Base-by-base conservation (phyloP, 2,888 invertebrate genomes). In the Sclerodermus sp. region DNA sequence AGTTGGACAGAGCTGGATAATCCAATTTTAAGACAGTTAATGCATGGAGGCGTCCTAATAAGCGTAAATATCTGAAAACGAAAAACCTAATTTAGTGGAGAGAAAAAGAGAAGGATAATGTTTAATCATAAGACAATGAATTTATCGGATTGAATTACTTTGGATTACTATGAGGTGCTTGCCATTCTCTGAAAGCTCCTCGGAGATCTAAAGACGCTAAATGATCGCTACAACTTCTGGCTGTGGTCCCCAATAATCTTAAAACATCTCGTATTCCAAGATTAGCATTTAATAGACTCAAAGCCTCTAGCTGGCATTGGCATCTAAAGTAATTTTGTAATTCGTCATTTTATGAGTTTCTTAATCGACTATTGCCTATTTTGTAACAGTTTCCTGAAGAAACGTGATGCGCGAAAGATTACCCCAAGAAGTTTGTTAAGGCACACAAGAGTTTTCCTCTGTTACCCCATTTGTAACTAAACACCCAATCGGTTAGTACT, bases 401-500 rank as follows among this genome's bases (percentile, higher is more conserved):
- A 8, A 8, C 3, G 23, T 23, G 3, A 34, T 8, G 10, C 34
- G 12, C 4, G 13, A 34, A n/a, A 13, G 51, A 51, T 61, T 53
- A 76, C 76, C 74, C 70, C 12, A 77, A 51, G 41, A 77, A 71
- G 51, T 70, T 70, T 23, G 70, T 72, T 12, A 78, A 64, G n/a
- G 73, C 68, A 30, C 64, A 63, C 14, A 78, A 58, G 5, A 78
- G 60, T 51, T 73, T 72, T 41, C 66, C 68, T 6, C 74, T 71
- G 55, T 71, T 72, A 29, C 70, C 71, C 76, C 75, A 80, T 48
- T 77, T 78, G 52, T 77, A 77, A 48, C 79, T 74, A 51, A 79
- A 79, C 42, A 78, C 74, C 82, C 82, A 82, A 51, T 82, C 77
- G 18, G 78, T 79, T 45, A 82, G 73, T 55, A 77, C 71, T 36